A percentile compares a stretch with the other conserved stretches of the same genome.
Evolutionary conservation across 2,113 vertebrate species (phyloP).

Genomic region (Hirundichthys speculiger): DNA sequence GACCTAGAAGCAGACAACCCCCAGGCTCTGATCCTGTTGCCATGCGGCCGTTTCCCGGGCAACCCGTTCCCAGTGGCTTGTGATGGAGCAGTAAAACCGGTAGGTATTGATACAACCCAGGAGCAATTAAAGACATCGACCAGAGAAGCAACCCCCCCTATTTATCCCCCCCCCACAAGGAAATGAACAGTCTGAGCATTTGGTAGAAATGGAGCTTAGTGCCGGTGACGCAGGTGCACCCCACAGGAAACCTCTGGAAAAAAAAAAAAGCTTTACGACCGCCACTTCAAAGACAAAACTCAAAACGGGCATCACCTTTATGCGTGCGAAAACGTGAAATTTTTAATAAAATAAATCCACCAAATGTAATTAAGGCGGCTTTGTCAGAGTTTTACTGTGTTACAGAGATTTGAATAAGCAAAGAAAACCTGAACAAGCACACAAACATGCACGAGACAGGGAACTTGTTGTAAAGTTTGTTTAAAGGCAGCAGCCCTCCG

Average conservation of each 20-base stretch:
- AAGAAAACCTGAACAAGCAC: not conserved
- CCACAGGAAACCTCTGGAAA: slow-evolving; percentile 36
- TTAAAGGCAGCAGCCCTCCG: slow-evolving; percentile 31
- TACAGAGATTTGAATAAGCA: no score
- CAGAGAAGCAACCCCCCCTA: slow-evolving; percentile 46
- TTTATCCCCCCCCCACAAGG: slow-evolving; percentile 42
- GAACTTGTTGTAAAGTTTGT: slow-evolving; percentile 53
- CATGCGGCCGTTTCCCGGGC: slow-evolving; percentile 98
- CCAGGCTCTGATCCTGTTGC: slow-evolving; percentile 96
- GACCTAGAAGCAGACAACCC: slow-evolving; percentile 87
- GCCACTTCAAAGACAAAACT: not conserved
- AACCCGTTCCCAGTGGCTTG: slow-evolving; percentile 89
- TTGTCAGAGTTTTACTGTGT: no score
- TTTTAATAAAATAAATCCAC: no score
- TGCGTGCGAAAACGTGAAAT: not conserved
- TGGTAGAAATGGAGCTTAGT: slow-evolving; percentile 29
- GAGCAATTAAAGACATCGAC: slow-evolving; percentile 77
- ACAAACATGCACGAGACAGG: slow-evolving; percentile 6
- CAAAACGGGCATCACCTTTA: not conserved
- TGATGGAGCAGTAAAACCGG: slow-evolving; percentile 82
- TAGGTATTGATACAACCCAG: slow-evolving; percentile 74
- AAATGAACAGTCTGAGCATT: slow-evolving; percentile 40
- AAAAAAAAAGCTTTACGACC: slow-evolving; percentile 9
- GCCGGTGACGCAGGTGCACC: slow-evolving; percentile 39
- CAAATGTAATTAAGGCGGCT: no score